These are phyloP conservation scores for Yponomeuta evonymella DNA, from an alignment of 2,888 invertebrate species.

Conservation along the genomic window DNA sequence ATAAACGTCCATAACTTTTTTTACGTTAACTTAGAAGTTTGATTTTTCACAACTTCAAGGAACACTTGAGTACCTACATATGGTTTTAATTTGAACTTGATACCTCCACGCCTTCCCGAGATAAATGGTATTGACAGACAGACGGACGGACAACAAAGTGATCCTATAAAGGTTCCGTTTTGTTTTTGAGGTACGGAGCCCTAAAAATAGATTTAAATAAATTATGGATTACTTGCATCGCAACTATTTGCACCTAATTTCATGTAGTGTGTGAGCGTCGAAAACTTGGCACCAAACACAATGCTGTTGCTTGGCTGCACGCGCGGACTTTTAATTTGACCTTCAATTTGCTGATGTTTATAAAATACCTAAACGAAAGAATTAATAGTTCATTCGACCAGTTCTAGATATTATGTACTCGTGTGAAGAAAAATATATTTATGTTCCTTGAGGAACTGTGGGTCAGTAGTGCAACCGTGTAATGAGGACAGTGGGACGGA, in stretches of 20 bases:
- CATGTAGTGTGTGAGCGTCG: background rate
- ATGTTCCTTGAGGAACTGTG: background rate
- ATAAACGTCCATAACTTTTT: no score
- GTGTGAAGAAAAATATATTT: background rate
- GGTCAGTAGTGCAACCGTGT: slow-evolving; percentile 3
- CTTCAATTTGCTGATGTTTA: slow-evolving; percentile 9
- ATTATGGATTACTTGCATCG: background rate
- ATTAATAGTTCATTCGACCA: background rate
- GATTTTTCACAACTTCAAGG: no score
- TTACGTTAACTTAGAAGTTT: no score
- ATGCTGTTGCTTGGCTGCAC: slow-evolving; percentile 12
- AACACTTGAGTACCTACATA: no score
- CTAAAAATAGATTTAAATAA: background rate
- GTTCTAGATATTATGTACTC: background rate
- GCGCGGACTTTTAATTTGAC: slow-evolving; percentile 1
- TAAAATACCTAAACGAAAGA: slow-evolving; percentile 1
- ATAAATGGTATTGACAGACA: no score
- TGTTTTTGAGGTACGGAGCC: no score
- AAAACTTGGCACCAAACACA: slow-evolving; percentile 10
- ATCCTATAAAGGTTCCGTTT: no score
- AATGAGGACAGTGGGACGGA: slow-evolving; percentile 12
- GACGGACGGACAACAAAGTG: no score
- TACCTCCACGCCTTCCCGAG: no score
- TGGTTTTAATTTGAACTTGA: no score
- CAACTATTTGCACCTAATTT: background rate